A percentile compares a stretch with the other conserved stretches of the same genome.
phyloP scores from a whole-genome alignment of 2,888 invertebrate genomes.

The Andrena trimmerana region DNA sequence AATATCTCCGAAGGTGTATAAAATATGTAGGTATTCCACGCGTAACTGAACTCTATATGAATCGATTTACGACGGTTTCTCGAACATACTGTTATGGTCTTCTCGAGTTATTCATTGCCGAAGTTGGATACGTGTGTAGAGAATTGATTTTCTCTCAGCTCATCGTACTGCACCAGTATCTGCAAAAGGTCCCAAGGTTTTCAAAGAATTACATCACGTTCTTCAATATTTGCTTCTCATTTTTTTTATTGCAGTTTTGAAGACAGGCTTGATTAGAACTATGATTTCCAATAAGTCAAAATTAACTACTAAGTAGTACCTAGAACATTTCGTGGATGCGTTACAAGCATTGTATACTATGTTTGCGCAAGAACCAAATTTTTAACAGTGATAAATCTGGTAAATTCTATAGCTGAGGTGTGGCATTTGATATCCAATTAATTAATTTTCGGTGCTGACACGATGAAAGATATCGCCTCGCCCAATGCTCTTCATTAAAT shows the following conservation, averaged over 20 bases:
- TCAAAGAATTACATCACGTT: not conserved
- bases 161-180: not conserved
- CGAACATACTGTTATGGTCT: not conserved
- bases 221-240: not conserved
- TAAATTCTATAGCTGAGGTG: too few species aligned
- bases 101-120: constrained; percentile 7
- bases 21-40: not conserved
- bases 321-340: too few species aligned
- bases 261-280: not conserved
- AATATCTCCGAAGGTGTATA: not conserved
- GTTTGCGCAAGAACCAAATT: too few species aligned
- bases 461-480: too few species aligned
- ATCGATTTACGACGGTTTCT: constrained; percentile 7
- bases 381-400: too few species aligned
- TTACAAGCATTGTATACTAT: too few species aligned
- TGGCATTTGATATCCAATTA: too few species aligned
- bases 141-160: constrained; percentile 13
- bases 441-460: too few species aligned
- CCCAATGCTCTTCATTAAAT: too few species aligned
- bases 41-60: not conserved
- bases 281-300: too few species aligned
- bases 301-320: too few species aligned
- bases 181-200: not conserved
- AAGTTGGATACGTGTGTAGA: not conserved
- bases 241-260: not conserved